phyloP scores from a whole-genome alignment of 2,797 vertebrate species.

The Parauchenoglanis punctatus region DNA sequence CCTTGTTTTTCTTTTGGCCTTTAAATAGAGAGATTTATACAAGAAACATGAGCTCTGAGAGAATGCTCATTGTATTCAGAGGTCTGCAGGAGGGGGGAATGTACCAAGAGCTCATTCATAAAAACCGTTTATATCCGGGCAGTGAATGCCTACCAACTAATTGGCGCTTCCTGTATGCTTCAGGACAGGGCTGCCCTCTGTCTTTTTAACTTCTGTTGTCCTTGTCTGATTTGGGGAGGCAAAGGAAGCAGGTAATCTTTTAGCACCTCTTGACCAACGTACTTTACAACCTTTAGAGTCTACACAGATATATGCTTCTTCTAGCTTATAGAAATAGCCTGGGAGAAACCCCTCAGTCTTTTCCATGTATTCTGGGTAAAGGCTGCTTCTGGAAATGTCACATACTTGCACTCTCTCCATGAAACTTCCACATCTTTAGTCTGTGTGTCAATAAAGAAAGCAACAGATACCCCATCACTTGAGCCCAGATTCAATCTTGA shows the following conservation, averaged over 20 bases:
- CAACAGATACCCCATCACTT: slow-evolving; percentile 9
- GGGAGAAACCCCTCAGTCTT: slow-evolving; percentile 34
- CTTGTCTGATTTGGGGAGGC: slow-evolving; percentile 46
- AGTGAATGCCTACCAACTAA: slow-evolving; percentile 3
- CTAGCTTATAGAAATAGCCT: slow-evolving; percentile 62
- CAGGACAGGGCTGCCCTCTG: background rate
- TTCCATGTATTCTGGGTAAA: slow-evolving; percentile 60
- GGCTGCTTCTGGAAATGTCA: slow-evolving; percentile 72
- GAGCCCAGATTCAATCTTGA: slow-evolving; percentile 26
- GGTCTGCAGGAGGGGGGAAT: slow-evolving; percentile 63
- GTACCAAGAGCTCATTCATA: slow-evolving; percentile 75
- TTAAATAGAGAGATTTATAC: slow-evolving; percentile 78
- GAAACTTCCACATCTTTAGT: slow-evolving; percentile 5
- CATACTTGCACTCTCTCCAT: slow-evolving; percentile 54
- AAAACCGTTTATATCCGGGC: slow-evolving; percentile 58
- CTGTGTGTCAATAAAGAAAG: slow-evolving; percentile 24
- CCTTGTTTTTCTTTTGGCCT: slow-evolving; percentile 74
- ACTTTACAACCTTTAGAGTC: slow-evolving; percentile 57
- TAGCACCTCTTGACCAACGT: slow-evolving; percentile 66
- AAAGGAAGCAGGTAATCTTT: slow-evolving; percentile 63
- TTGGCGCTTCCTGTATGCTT: background rate
- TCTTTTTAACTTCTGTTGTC: slow-evolving; percentile 42
- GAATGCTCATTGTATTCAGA: slow-evolving; percentile 73
- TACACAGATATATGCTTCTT: slow-evolving; percentile 63
- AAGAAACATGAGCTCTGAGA: slow-evolving; percentile 67